phyloP scores from a whole-genome alignment of 2,797 vertebrate genomes.

The Phoxinus dragarum region DNA sequence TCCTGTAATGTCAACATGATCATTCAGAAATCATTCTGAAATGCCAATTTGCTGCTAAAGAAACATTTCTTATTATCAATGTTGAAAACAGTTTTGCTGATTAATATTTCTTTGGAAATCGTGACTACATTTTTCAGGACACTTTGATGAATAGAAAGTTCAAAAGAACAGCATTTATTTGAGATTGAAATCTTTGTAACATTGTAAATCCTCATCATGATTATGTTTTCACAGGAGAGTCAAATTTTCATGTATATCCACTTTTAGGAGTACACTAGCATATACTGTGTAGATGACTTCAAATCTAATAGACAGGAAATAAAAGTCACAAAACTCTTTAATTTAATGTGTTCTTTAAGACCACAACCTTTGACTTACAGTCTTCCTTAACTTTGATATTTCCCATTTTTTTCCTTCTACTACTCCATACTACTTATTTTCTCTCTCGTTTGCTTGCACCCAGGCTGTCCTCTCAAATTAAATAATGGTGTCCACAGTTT shows the following conservation, averaged over 20 bases:
- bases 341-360: not conserved
- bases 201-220: not conserved
- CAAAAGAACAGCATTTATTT: not conserved
- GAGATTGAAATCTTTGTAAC: not conserved
- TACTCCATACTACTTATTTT: not conserved
- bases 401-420: not conserved
- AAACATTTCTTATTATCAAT: not conserved
- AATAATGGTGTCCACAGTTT: constrained; percentile 74
- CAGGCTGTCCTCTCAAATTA: constrained; percentile 66
- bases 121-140: not conserved
- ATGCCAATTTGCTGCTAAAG: not conserved
- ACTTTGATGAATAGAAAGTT: not conserved
- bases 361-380: not conserved
- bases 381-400: not conserved
- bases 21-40: not conserved
- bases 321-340: not conserved
- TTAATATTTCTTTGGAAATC: not conserved
- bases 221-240: not conserved
- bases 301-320: not conserved
- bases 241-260: not conserved
- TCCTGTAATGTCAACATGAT: not conserved
- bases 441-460: constrained; percentile 56
- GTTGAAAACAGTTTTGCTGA: not conserved
- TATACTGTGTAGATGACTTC: not conserved
- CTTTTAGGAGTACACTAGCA: not conserved